phyloP scores from a whole-genome alignment of 2,797 vertebrate species.

The Anabas testudineus region DNA sequence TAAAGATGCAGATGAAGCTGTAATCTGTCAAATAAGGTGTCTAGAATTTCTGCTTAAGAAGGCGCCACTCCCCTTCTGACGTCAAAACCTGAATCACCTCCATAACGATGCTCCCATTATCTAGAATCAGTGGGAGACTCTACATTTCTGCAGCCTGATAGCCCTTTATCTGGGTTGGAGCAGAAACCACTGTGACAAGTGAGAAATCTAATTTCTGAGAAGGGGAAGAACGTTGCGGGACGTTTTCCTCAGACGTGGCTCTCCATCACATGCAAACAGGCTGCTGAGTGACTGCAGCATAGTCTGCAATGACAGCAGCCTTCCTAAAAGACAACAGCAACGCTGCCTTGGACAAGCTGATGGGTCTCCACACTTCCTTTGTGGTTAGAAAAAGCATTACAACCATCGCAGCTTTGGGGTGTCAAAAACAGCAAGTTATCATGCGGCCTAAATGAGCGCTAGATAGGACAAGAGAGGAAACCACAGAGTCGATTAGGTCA shows the following conservation, averaged over 20 bases:
- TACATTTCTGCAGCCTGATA: slow-evolving; percentile 55
- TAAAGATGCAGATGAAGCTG: slow-evolving; percentile 29
- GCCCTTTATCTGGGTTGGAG: slow-evolving; percentile 66
- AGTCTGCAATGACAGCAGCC: slow-evolving; percentile 43
- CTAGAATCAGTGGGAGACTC: slow-evolving; percentile 60
- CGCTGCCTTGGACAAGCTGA: slow-evolving; percentile 36
- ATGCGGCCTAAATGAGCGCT: slow-evolving; percentile 8
- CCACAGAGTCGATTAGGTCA: slow-evolving; percentile 48
- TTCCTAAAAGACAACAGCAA: slow-evolving; percentile 29
- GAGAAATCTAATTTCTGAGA: slow-evolving; percentile 69
- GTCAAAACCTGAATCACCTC: slow-evolving; percentile 40
- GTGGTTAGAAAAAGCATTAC: slow-evolving; percentile 53
- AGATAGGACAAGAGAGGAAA: slow-evolving; percentile 60
- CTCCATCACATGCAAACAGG: slow-evolving; percentile 54
- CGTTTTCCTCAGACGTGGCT: slow-evolving; percentile 39
- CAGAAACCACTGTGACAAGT: slow-evolving; percentile 63
- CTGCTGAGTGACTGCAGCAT: slow-evolving; percentile 41
- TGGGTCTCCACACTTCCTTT: slow-evolving; percentile 64
- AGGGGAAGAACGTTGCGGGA: slow-evolving; percentile 58
- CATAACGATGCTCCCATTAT: slow-evolving; percentile 44
- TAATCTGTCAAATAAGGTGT: slow-evolving; percentile 28
- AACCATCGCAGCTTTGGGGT: slow-evolving; percentile 35
- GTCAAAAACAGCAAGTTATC: slow-evolving; percentile 47
- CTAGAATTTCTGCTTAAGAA: slow-evolving; percentile 13
- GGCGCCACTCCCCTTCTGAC: slow-evolving; percentile 33